Evolutionary conservation across 2,113 vertebrate species (phyloP), one percentile per base, ranked within the genome.

Genomic region (Conger conger): DNA sequence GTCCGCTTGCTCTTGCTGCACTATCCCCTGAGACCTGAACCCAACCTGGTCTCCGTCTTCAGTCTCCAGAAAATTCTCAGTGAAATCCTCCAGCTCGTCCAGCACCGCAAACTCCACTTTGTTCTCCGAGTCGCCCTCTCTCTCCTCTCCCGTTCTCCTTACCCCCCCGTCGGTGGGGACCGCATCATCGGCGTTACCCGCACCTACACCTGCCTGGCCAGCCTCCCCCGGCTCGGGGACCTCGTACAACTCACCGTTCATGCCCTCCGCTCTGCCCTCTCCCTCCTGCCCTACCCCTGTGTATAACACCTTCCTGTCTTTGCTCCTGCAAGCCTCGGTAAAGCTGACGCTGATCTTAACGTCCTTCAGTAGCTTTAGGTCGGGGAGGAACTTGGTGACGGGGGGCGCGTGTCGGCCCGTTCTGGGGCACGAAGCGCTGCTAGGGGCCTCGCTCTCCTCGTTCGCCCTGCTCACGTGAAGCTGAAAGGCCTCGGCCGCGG

Each of bases 41-140:
- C 96, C 97, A 87, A 94, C 94, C 89, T 94, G 93, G 91, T 97
- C 97, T 90, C 96, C 96, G 87, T 98, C 91, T 33, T 94, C 97
- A 85, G 94, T 94, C 93, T 98, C 97, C 96, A 99, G 94, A 93
- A 99, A 96, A 95, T 97, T 99, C 92, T 99, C 97, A 82, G 97
- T 97, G 94, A 97, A 96, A 91, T 99, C 98, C 91, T 98, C 97
- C 94, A 99, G 94, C 92, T 99, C 98, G 94, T 99, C 98, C 93
- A 99, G 95, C 90, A 99, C 98, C 63, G 98, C 98, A 87, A 97
- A 99, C 90, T 99, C 98, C 91, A 99, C 98, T 96, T 97, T 97
- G 92, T 98, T 99, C 93, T 99, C 98, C 92, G 95, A 92, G 90
- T 98, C 97, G 91, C 91, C 88, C 90, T 98, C 97, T 84, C 92